Evolutionary conservation across 2,888 invertebrate species (phyloP), one percentile per base, ranked within the genome.

Genomic region (Cheilosia pagana): DNA sequence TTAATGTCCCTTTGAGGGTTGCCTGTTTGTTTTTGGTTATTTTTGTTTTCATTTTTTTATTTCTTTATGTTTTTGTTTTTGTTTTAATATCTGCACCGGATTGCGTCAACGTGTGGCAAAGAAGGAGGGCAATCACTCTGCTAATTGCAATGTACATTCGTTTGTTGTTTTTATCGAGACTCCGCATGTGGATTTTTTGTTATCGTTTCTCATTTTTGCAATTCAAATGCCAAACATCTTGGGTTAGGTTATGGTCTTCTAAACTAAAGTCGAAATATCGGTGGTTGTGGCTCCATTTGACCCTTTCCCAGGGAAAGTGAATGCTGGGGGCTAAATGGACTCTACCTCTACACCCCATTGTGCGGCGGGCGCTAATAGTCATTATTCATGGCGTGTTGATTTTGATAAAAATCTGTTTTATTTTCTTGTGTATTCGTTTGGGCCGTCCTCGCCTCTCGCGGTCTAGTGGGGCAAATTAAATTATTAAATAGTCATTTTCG

Each of bases 201-300:
- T 52, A 53, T 62, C 43, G 62, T 31, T 19, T 45, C 4, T 52
- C 8, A 16, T 48, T 71, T 83, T 68, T 43, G 63, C 53, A 68
- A 52, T 76, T 68, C 52, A 65, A 76, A 60, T 68, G 67, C 16
- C 23, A 48, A 68, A 62, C 21, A 23, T 65, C 62, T 83, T 83
- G 79, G 63, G 63, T 65, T 75, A 83, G 83, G 83, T 83, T 83
- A 75, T 79, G 83, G 83, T 67, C 55, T n/a, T n/a, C n/a, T n/a
- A n/a, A n/a, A n/a, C n/a, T 21, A 55, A 75, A 43, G 57, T 21
- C 35, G 41, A 50, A 52, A 59, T 48, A 43, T 28, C 16, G 76
- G 53, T 52, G 39, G 50, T 50, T 63, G 45, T 63, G 23, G 43
- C 2, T 19, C n/a, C 55, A 53, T 41, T 67, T 72, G 81, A 77